Evolutionary conservation across 2,888 invertebrate species (phyloP), one percentile per base, ranked within the genome.

Genomic region (Dinocampus coccinellae): DNA sequence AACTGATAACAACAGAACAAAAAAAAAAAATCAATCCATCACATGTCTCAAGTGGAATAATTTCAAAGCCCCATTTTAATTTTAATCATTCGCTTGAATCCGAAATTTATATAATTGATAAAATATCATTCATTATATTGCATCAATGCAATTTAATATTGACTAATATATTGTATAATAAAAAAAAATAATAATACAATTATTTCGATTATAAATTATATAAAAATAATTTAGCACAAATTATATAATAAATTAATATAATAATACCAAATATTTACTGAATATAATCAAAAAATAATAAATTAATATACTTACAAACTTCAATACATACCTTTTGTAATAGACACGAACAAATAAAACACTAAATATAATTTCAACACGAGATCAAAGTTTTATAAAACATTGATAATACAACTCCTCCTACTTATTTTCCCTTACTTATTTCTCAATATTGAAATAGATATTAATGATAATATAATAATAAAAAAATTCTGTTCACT

Each of bases 191-290:
- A n/a, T 13, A 4, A 47, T 16, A 20, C n/a, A n/a, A n/a, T n/a
- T n/a, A n/a, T n/a, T n/a, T n/a, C n/a, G n/a, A n/a, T n/a, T n/a
- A n/a, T n/a, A n/a, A n/a, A 3, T 3, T 16, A 7, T 3, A 16
- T 47, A n/a, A 7, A 47, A 16, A n/a, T 47, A 7, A 16, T 16
- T 47, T 47, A 7, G 7, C 47, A 47, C 16, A 20, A n/a, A 6
- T n/a, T 47, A 3, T 9, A 47, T 6, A 16, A 6, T n/a, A 47
- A 1, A 16, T 47, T 7, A n/a, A 47, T n/a, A n/a, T n/a, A n/a
- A n/a, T n/a, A n/a, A n/a, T n/a, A n/a, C n/a, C n/a, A 47, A 47
- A 47, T 47, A 20, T 47, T 47, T 47, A 47, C 47, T 47, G 47
- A n/a, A 47, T 7, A 47, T 47, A 16, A 20, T 47, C n/a, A 39